Base-by-base conservation (phyloP, 2,113 vertebrate species). In the Neogale vison region DNA sequence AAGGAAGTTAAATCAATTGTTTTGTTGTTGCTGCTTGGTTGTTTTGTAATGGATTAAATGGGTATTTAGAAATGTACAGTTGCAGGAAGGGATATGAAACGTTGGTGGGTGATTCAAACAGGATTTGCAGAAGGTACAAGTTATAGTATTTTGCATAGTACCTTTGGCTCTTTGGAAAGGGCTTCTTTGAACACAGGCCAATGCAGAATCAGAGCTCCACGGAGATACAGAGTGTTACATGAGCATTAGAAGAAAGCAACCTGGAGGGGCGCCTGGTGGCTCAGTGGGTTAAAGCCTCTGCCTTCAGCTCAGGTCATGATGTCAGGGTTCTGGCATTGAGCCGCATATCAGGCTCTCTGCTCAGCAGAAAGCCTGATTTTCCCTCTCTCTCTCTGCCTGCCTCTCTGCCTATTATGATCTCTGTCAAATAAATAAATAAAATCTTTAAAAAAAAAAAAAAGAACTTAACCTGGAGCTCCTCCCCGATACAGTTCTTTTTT, bases 121-220 rank as follows among this genome's bases (percentile, higher is more conserved):
- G 34, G 34, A 69, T 81, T 90, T 90, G 47, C 11, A 76, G 90
- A 95, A 55, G 14, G 88, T 52, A 65, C n/a, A 84, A 47, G 23
- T 90, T 84, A 31, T 90, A 65, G 26, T 90, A 80, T 93, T 94
- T 95, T 90, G 89, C n/a, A 21, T 39, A 63, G n/a, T 67, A 36
- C 8, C 36, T 55, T 90, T 92, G 26, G 10, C 55, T 69, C 18
- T 42, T 94, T 72, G 14, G 18, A 80, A 39, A 76, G 69, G 47
- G 67, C 17, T 57, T 90, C 45, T 84, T 59, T 71, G 63, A 74
- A 57, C 31, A 13, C 39, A 34, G 50, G 36, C 15, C 55, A 20
- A 1, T 63, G 17, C 3, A 79, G 61, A 85, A 47, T 36, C 8
- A 47, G 20, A 23, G 29, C 11, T 69, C 6, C 12, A 20, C 55